These are phyloP conservation scores for Choristoneura rosaceana DNA, from an alignment of 2,888 invertebrate genomes.

Conservation along the genomic window DNA sequence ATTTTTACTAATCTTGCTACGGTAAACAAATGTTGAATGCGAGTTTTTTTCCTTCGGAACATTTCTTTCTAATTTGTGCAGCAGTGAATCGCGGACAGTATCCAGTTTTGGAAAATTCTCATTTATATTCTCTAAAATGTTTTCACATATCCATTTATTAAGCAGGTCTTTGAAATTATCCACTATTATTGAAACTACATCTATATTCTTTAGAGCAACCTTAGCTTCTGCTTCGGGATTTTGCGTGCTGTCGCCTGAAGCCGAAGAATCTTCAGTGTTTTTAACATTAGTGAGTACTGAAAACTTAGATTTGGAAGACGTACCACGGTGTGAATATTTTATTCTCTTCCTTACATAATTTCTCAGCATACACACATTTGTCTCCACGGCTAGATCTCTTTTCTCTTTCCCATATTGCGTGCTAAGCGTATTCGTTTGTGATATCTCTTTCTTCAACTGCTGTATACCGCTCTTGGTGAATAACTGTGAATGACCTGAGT, in stretches of 20 bases:
- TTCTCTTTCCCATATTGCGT: slow-evolving; percentile 58
- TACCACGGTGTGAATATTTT: slow-evolving; percentile 51
- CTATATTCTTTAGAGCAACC: slow-evolving; percentile 46
- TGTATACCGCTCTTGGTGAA: slow-evolving; percentile 55
- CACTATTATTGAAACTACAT: slow-evolving; percentile 63
- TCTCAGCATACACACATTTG: slow-evolving; percentile 69
- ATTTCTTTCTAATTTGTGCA: slow-evolving; percentile 56
- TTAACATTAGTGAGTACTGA: slow-evolving; percentile 57
- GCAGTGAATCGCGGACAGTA: slow-evolving; percentile 62
- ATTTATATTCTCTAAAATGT: slow-evolving; percentile 57
- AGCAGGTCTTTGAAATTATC: slow-evolving; percentile 67
- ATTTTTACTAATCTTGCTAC: slow-evolving; percentile 41
- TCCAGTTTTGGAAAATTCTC: slow-evolving; percentile 62
- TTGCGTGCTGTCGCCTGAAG: slow-evolving; percentile 62
- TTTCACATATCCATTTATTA: slow-evolving; percentile 64
- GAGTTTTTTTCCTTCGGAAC: slow-evolving; percentile 54
- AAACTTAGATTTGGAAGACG: slow-evolving; percentile 56
- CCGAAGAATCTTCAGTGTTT: slow-evolving; percentile 53
- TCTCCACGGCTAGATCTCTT: slow-evolving; percentile 73
- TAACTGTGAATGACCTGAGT: slow-evolving; percentile 59
- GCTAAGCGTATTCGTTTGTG: slow-evolving; percentile 52
- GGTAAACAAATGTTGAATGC: slow-evolving; percentile 62
- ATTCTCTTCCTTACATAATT: slow-evolving; percentile 61
- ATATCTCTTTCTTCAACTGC: slow-evolving; percentile 58
- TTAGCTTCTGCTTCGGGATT: slow-evolving; percentile 42